A percentile compares a stretch with the other conserved stretches of the same genome.
Conservation (phyloP, 2,113 vertebrate genomes). For the Halcyon malimbica region DNA sequence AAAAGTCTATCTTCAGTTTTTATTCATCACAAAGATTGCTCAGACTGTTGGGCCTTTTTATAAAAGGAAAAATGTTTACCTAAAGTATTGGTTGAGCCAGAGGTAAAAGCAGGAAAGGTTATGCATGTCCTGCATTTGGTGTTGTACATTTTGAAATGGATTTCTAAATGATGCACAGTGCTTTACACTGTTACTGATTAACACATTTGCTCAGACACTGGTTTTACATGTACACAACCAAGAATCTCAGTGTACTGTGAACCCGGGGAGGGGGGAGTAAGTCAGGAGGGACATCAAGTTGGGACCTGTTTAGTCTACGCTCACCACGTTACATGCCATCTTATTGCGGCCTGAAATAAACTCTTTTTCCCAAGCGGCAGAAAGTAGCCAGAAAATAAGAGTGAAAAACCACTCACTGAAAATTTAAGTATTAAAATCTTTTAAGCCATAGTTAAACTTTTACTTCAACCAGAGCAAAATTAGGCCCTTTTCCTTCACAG, state of each 20-base stretch:
- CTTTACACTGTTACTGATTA: neutral
- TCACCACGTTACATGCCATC: neutral
- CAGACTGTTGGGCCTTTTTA: neutral
- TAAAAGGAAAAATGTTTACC: slow-evolving; percentile 36
- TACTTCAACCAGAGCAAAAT: neutral
- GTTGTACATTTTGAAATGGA: neutral
- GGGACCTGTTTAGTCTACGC: neutral
- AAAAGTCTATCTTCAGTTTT: neutral
- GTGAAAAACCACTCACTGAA: neutral
- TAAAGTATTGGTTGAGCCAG: neutral
- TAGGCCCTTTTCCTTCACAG: neutral
- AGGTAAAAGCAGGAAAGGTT: neutral
- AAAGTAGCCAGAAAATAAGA: neutral
- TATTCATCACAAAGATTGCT: neutral
- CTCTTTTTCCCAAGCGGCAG: neutral
- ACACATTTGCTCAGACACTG: neutral
- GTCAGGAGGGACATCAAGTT: neutral
- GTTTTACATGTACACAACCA: neutral
- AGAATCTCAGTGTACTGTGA: neutral
- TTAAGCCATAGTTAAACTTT: neutral
- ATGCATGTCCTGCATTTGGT: neutral
- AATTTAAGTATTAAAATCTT: neutral
- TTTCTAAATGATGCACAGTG: neutral
- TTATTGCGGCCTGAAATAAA: neutral
- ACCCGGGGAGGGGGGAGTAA: neutral